Evolutionary conservation across 1,140 invertebrate species (phyloP).

Genomic region (Temnothorax longispinosus): DNA sequence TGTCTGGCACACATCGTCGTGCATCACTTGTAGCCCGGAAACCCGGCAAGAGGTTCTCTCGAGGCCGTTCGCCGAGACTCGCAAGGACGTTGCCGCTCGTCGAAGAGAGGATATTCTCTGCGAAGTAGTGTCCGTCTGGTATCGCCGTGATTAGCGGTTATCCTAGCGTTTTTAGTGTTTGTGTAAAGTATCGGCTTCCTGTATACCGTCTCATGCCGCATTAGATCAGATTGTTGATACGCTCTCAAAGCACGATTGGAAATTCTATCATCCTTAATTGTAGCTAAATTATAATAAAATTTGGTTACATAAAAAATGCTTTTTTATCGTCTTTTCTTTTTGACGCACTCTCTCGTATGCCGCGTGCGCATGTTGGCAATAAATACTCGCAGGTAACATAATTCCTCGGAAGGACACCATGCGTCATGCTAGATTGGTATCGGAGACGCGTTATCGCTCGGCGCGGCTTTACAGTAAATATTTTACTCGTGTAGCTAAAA

Average conservation of each 20-base stretch:
- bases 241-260: background rate
- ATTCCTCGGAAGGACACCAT: slow-evolving; percentile 75
- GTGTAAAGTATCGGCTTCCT: background rate
- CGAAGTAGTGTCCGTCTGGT: background rate
- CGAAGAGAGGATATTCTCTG: slow-evolving; percentile 59
- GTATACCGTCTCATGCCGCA: background rate
- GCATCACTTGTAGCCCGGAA: slow-evolving; percentile 76
- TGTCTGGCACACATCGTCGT: slow-evolving; percentile 77
- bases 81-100: slow-evolving; percentile 76
- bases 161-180: background rate
- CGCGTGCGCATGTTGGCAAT: slow-evolving; percentile 67
- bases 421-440: slow-evolving; percentile 80
- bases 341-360: slow-evolving; percentile 36
- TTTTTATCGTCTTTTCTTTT: background rate
- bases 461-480: slow-evolving; percentile 70
- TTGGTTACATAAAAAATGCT: background rate
- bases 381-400: slow-evolving; percentile 75
- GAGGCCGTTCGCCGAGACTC: slow-evolving; percentile 80
- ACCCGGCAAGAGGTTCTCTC: slow-evolving; percentile 75
- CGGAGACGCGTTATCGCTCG: slow-evolving; percentile 76
- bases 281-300: background rate
- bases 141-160: slow-evolving; percentile 36
- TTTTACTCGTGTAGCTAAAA: slow-evolving; percentile 67
- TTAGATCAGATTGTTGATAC: background rate
- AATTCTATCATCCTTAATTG: background rate